Evolutionary conservation across 2,888 invertebrate genomes (phyloP).

Genomic region (Helobdella robusta): DNA sequence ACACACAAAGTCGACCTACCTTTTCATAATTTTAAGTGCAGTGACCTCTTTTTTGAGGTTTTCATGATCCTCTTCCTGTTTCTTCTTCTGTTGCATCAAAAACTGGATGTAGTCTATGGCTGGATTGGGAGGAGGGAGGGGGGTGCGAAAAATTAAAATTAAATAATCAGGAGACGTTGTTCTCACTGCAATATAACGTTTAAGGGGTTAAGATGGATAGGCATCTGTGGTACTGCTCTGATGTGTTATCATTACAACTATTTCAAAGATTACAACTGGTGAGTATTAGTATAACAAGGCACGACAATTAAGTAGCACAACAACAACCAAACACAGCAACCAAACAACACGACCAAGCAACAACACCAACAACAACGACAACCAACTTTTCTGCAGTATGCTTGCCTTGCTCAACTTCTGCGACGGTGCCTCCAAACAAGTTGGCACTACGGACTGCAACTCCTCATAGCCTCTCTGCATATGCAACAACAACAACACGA

Average conservation of each 20-base stretch:
- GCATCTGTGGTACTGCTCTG: too few relatives aligned
- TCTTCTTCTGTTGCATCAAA: constrained; percentile 77
- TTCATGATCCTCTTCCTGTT: constrained; percentile 81
- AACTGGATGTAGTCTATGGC: constrained; percentile 60
- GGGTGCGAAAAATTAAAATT: not conserved
- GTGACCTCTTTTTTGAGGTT: constrained; percentile 54
- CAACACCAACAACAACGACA: not conserved
- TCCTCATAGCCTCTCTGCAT: constrained; percentile 77
- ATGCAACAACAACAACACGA: not conserved
- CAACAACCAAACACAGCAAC: too few relatives aligned
- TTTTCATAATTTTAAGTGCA: constrained; percentile 76
- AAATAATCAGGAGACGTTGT: too few relatives aligned
- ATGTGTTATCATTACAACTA: too few relatives aligned
- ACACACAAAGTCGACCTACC: too few relatives aligned
- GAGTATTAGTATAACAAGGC: too few relatives aligned
- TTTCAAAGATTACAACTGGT: too few relatives aligned
- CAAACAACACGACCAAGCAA: too few relatives aligned
- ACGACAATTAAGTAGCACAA: too few relatives aligned
- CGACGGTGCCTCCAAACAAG: constrained; percentile 62
- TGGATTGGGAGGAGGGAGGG: constrained; percentile 33
- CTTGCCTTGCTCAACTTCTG: constrained; percentile 93
- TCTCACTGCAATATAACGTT: too few relatives aligned
- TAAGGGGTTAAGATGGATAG: not conserved
- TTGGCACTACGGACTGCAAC: constrained; percentile 80
- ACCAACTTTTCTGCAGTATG: constrained; percentile 71